Conservation (phyloP, 2,113 vertebrate genomes). For the Microcebus murinus region DNA sequence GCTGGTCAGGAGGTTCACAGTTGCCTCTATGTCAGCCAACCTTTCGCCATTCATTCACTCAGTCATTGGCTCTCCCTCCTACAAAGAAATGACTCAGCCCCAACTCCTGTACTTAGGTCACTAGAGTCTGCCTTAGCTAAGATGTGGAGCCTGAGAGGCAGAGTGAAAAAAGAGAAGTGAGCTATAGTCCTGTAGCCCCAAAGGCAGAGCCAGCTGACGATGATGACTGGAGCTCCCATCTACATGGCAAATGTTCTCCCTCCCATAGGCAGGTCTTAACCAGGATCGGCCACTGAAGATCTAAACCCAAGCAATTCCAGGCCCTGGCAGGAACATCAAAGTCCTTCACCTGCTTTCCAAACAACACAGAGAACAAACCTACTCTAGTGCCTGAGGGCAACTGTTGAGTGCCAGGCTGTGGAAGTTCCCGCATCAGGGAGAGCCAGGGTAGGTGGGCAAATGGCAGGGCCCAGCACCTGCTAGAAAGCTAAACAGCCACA, state of each 20-base stretch:
- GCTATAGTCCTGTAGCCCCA: not conserved
- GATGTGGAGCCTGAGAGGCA: not conserved
- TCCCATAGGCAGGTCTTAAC: conserved; percentile 47
- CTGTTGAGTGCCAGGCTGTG: conserved; percentile 20
- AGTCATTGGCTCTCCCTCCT: not conserved
- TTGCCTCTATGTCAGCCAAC: not conserved
- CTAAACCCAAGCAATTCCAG: conserved; percentile 55
- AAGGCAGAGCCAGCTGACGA: conserved; percentile 6
- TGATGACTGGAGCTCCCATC: not conserved
- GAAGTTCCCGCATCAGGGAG: conserved; percentile 61
- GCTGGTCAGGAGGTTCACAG: not conserved
- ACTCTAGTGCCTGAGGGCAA: conserved; percentile 59
- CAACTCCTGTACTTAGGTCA: not conserved
- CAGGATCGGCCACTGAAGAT: conserved; percentile 58
- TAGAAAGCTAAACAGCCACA: not conserved
- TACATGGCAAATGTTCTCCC: not conserved
- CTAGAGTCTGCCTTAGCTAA: not conserved
- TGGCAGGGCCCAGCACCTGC: conserved; percentile 41
- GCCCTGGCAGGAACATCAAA: conserved; percentile 72
- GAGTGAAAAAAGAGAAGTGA: not conserved
- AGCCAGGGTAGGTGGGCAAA: conserved; percentile 48
- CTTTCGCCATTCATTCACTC: not conserved
- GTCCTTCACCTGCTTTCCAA: conserved; percentile 72
- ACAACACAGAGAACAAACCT: conserved; percentile 68
- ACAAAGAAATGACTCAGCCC: conserved; percentile 29